Percentiles rank a stretch among this genome's conserved stretches.
Conservation (phyloP, 2,888 invertebrate species). For the Rhogogaster chlorosoma region DNA sequence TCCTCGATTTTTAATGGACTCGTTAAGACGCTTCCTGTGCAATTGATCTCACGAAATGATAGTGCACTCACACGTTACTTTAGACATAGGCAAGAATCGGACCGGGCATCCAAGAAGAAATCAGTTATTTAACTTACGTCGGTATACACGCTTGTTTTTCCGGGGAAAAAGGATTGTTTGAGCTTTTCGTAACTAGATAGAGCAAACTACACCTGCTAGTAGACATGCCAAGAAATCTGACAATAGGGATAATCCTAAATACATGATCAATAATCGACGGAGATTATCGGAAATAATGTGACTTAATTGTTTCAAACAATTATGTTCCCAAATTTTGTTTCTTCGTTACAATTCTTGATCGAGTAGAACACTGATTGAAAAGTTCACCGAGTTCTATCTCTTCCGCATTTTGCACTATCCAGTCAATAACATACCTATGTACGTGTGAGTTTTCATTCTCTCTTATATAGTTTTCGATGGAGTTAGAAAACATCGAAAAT, state of each 20-base stretch:
- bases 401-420: neutral
- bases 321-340: neutral
- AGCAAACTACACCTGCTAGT: neutral
- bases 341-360: neutral
- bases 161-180: neutral
- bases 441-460: neutral
- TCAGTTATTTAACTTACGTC: neutral
- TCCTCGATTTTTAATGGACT: neutral
- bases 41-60: neutral
- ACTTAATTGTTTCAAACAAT: neutral
- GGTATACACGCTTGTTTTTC: neutral
- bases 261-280: neutral
- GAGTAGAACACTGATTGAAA: neutral
- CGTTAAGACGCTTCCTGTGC: neutral
- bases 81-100: neutral
- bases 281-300: neutral
- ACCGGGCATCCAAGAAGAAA: neutral
- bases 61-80: neutral
- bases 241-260: neutral
- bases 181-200: neutral
- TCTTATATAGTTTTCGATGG: neutral
- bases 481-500: neutral
- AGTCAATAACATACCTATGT: neutral
- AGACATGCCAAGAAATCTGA: neutral
- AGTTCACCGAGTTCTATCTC: neutral